These are phyloP conservation scores for Sardina pilchardus DNA, from an alignment of 2,113 vertebrate species.

Conservation along the genomic window DNA sequence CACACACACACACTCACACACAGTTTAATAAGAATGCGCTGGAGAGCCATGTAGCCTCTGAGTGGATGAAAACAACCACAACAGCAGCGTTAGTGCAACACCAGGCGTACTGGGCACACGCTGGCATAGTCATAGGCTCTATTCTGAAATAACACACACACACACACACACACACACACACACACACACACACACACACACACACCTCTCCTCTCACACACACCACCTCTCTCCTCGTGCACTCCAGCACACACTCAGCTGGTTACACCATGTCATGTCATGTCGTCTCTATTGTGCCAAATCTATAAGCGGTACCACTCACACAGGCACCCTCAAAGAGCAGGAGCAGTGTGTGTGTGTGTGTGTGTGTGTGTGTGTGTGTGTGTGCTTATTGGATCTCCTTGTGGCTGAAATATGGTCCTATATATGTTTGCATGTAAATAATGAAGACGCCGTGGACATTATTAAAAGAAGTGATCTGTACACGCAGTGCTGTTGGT, in stretches of 20 bases:
- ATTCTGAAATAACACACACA: too few relatives aligned
- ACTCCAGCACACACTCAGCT: background rate
- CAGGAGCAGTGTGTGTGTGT: background rate
- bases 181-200: background rate
- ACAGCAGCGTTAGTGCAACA: too few relatives aligned
- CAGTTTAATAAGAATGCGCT: too few relatives aligned
- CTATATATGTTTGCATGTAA: conserved; percentile 62
- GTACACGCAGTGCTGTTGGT: conserved; percentile 51
- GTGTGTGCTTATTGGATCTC: background rate
- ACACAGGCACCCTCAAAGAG: background rate
- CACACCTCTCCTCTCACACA: background rate
- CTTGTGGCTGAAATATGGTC: conserved; percentile 27
- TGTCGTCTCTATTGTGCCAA: conserved; percentile 48
- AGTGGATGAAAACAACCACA: too few relatives aligned
- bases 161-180: background rate
- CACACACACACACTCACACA: too few relatives aligned
- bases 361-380: conserved; percentile 7
- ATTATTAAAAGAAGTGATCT: conserved; percentile 59
- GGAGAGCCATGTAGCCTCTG: too few relatives aligned
- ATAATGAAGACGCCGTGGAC: conserved; percentile 61
- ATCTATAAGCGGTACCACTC: conserved; percentile 45
- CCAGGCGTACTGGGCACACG: too few relatives aligned
- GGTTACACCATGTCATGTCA: background rate
- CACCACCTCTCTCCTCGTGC: background rate
- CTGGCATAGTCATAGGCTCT: too few relatives aligned